Evolutionary conservation across 37 sponge, comb jelly and placozoan species (phyloP), one percentile per base, ranked within the genome.

Genomic region (Crambe crambe): DNA sequence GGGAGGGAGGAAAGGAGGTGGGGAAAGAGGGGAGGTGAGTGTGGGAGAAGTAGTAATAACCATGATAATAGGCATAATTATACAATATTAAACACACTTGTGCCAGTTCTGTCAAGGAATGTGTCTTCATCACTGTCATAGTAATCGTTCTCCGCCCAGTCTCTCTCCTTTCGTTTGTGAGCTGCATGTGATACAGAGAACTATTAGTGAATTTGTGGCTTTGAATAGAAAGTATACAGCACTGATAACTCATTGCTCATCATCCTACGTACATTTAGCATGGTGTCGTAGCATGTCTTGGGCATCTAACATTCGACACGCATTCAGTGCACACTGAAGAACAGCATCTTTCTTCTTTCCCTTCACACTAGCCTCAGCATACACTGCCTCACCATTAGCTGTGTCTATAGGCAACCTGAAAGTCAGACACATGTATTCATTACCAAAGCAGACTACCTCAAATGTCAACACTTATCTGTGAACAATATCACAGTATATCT

Each of bases 71-170:
- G n/a, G n/a, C n/a, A 25, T 60, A 9, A 18, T 36, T 34, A 9
- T 32, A 20, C 68, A 18, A 37, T 8, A 3, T 6, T 68, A 29
- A 4, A 44, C 37, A 78, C 29, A 80, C 89, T 42, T 2, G 77
- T 84, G 71, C 99, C 99, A 31, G 99, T 98, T 42, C 99, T 71
- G 64, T 98, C 99, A 20, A 96, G 87, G 74, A 98, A 98, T 61
- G 84, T 84, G 68, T 98, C 99, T 40, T 98, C 99, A 82, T 97
- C 99, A 68, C 97, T 96, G 88, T 92, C 90, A 56, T 97, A 97
- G 73, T 83, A 96, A 56, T 94, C 97, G 57, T 94, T 84, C 60
- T 96, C 92, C 63, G 85, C 97, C 95, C 93, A 90, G 37, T 87
- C 85, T 42, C 57, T 80, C 3, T 30, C 32, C 72, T 80, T 76